Evolutionary conservation across 2,113 vertebrate genomes (phyloP).

Genomic region (Hemiprocne comata): DNA sequence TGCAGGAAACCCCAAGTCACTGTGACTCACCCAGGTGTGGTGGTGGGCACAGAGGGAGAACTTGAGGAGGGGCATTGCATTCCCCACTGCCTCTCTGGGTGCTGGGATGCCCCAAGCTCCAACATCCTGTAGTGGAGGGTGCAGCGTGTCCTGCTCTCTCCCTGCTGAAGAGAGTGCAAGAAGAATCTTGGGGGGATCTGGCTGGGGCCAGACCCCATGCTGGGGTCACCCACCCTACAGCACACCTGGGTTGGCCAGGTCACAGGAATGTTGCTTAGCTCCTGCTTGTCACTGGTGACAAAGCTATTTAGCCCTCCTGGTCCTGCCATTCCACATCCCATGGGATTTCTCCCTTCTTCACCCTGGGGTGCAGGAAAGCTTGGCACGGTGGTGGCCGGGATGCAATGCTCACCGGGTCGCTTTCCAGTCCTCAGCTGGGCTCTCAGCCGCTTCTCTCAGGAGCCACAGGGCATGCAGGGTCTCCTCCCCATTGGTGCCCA

Average conservation of each 20-base stretch:
- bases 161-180: not conserved
- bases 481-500: not conserved
- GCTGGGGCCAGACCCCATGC: not conserved
- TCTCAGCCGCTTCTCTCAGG: fast-evolving
- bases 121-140: not conserved
- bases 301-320: not conserved
- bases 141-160: not conserved
- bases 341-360: not conserved
- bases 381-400: not conserved
- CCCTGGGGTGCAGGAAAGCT: not conserved
- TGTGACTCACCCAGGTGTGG: not conserved
- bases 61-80: not conserved
- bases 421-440: not conserved
- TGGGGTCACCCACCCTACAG: not conserved
- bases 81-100: fast-evolving
- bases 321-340: fast-evolving
- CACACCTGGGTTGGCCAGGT: not conserved
- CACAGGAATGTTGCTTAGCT: not conserved
- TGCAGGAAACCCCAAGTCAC: not conserved
- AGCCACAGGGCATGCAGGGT: conserved; percentile 23
- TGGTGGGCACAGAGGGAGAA: not conserved
- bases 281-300: not conserved
- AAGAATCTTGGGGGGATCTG: fast-evolving
- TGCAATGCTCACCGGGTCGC: not conserved
- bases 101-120: not conserved